A percentile compares a stretch with the other conserved stretches of the same genome.
These are phyloP conservation scores for Aporophyla lueneburgensis DNA, from an alignment of 2,888 invertebrate genomes.

Conservation along the genomic window DNA sequence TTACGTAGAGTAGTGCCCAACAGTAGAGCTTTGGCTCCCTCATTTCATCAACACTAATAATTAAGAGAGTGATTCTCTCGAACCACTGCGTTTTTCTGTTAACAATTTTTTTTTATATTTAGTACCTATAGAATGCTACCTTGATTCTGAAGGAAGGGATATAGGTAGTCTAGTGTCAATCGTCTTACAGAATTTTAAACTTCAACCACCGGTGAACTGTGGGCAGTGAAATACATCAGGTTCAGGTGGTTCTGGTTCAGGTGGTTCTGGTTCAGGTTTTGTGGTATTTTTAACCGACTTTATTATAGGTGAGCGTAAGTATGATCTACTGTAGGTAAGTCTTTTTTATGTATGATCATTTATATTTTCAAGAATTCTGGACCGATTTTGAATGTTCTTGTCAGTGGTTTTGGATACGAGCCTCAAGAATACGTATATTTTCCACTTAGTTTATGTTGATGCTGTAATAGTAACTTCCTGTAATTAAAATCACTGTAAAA, in stretches of 20 bases:
- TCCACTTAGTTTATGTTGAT: too few relatives aligned
- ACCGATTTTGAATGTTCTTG: too few relatives aligned
- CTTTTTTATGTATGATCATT: background rate
- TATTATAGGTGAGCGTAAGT: background rate
- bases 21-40: constrained; percentile 2
- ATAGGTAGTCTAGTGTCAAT: background rate
- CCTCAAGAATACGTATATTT: too few relatives aligned
- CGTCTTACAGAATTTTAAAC: background rate
- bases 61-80: background rate
- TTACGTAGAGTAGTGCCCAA: constrained; percentile 10
- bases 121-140: background rate
- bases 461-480: too few relatives aligned
- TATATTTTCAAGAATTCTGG: background rate
- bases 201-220: too few relatives aligned
- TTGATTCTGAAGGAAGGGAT: too few relatives aligned
- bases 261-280: too few relatives aligned
- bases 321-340: background rate
- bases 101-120: background rate
- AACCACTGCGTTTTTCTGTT: background rate
- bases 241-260: too few relatives aligned
- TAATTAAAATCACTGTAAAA: too few relatives aligned
- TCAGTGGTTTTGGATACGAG: too few relatives aligned
- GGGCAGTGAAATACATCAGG: too few relatives aligned
- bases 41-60: constrained; percentile 11
- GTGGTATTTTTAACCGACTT: background rate